Base-by-base conservation (phyloP, 1,140 invertebrate genomes). In the Chrysomallon squamiferum region DNA sequence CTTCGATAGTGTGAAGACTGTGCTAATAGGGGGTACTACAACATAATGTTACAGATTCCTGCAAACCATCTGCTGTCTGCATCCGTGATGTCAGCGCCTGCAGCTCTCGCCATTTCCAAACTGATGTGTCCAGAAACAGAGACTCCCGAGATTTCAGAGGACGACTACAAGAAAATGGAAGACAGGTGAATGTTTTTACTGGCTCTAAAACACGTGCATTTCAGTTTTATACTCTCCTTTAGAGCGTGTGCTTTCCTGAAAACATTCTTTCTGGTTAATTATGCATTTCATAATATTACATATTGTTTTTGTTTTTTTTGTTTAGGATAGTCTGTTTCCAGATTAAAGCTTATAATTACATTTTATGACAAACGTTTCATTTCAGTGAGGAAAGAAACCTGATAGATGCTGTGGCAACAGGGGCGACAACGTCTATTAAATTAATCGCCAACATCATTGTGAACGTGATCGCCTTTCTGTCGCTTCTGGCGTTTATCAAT, bases 61-160 rank as follows among this genome's bases (percentile, higher is more conserved):
- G 79, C 88, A 13, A 79, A 81, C 59, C 85, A 87, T 72, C 69
- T 87, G 22, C 90, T 99, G 54, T 94, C 94, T 0, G 95, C 96
- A 0, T 95, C 93, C 50, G 90, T 98, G 0, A 98, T 99, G 96
- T 93, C 95, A 0, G 96, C 96, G 0, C 95, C 96, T 0, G 94
- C 94, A 29, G 92, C 95, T 0, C 85, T 99, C 4, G 93, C 92
- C 73, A 92, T 90, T 65, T 90, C 94, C 1, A 99, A 99, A 85
- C 85, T 99, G 6, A 89, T 96, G 72, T 93, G 93, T 86, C 96
- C 96, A 0, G 96, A 98, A 60, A 77, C 77, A 32, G 71, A 81
- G 57, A 38, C 29, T 29, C 59, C 72, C 0, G 65, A 69, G 20
- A 58, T 69, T 2, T 50, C 62, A 1, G 45, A 30, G 0, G 52